Conservation (phyloP, 2,113 vertebrate species). For the Dunckerocampus dactyliophorus region DNA sequence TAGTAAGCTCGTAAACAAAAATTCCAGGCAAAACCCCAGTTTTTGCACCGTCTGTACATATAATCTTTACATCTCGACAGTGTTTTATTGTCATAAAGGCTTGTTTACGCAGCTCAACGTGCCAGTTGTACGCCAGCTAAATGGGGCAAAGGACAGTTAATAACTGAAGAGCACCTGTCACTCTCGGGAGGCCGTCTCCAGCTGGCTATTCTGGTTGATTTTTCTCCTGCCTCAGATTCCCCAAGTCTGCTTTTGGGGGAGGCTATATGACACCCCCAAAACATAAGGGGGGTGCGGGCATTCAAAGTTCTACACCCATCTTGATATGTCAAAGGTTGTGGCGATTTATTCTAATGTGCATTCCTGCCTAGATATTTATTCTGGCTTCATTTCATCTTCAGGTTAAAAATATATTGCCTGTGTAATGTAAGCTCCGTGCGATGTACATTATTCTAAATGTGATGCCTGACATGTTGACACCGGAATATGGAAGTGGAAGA, state of each 20-base stretch:
- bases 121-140: slow-evolving; percentile 48
- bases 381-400: slow-evolving; percentile 21
- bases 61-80: slow-evolving; percentile 11
- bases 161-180: slow-evolving; percentile 68
- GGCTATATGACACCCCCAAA: slow-evolving; percentile 23
- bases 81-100: slow-evolving; percentile 28
- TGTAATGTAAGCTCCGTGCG: slow-evolving; percentile 26
- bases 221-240: slow-evolving; percentile 67
- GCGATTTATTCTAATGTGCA: neutral
- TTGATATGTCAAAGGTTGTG: neutral
- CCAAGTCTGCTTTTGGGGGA: slow-evolving; percentile 32
- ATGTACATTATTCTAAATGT: slow-evolving; percentile 35
- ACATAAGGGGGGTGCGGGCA: slow-evolving; percentile 52
- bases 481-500: neutral
- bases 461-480: neutral
- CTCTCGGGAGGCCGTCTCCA: slow-evolving; percentile 33
- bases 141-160: slow-evolving; percentile 60
- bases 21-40: neutral
- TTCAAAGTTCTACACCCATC: slow-evolving; percentile 1
- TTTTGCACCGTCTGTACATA: slow-evolving; percentile 1
- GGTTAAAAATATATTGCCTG: slow-evolving; percentile 33
- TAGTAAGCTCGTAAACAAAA: neutral
- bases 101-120: slow-evolving; percentile 6
- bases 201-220: slow-evolving; percentile 70
- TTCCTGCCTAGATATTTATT: neutral